Evolutionary conservation across 2,888 invertebrate genomes (phyloP), one percentile per base, ranked within the genome.

Genomic region (Tenthredo mesomela): DNA sequence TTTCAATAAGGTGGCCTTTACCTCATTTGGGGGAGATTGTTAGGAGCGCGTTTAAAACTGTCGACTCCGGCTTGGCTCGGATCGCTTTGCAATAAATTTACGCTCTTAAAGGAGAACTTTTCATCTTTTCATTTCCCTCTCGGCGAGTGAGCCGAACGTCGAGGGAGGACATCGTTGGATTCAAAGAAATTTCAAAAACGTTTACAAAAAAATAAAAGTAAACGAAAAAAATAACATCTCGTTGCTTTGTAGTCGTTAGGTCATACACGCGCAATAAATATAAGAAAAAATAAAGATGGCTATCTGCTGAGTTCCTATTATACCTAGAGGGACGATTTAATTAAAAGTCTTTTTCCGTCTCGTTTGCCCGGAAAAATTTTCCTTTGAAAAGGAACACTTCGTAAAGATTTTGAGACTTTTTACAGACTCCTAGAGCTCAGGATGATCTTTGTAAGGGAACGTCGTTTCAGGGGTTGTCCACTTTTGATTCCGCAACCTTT

Each of bases 1-100:
- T 92, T 93, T 93, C 93, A 93, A 93, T 93, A 93, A 93, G 93
- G 92, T 92, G 91, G 92, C 92, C 92, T 93, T 93, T 93, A 92
- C 93, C 93, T 93, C 93, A 93, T 93, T 93, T 93, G 90, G 92
- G 91, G 91, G 90, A 93, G 92, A 92, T 93, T 92, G 92, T 92
- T 92, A 92, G 91, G 88, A 91, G 86, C 86, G 86, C 84, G 85
- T 92, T 92, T 92, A 91, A 93, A 92, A 93, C 91, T 92, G 91
- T 92, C 92, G 90, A 82, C 82, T 82, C 65, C 67, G 82, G 67
- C 89, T 90, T 88, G 87, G 86, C 87, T 88, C 87, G 87, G 90
- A 92, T 93, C 92, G 90, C 90, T 92, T 92, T 91, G 89, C 91
- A 89, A 90, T 91, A 89, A 91, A 92, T 92, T 91, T 89, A 88